These are phyloP conservation scores for Hirudinaria manillensis DNA, from an alignment of 2,888 invertebrate genomes.

Conservation along the genomic window DNA sequence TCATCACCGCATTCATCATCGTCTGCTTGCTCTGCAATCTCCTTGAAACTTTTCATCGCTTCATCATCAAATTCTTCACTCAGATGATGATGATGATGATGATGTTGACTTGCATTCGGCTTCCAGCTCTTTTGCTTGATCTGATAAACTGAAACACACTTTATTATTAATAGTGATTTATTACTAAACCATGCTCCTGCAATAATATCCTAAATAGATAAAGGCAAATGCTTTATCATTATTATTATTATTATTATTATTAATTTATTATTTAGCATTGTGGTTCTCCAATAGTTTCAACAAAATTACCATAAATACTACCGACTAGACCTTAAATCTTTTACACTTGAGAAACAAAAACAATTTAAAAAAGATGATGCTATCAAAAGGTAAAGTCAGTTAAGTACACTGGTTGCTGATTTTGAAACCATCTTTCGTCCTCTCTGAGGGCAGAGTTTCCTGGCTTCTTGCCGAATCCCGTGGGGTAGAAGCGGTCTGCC, in stretches of 20 bases:
- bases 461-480: background rate
- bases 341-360: background rate
- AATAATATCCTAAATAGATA: constrained; percentile 1
- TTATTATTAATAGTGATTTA: too few relatives aligned
- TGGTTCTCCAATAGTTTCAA: background rate
- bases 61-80: constrained; percentile 10
- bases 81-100: background rate
- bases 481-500: background rate
- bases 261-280: background rate
- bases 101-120: background rate
- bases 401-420: constrained; percentile 4
- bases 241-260: background rate
- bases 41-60: background rate
- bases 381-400: background rate
- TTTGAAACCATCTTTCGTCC: constrained; percentile 2
- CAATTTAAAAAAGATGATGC: too few relatives aligned
- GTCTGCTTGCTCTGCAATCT: background rate
- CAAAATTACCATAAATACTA: background rate
- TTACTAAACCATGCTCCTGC: too few relatives aligned
- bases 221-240: background rate
- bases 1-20: background rate
- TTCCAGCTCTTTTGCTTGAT: background rate
- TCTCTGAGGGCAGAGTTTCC: background rate
- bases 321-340: background rate
- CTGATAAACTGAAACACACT: background rate